Percentiles rank a stretch among this genome's conserved stretches.
These are phyloP conservation scores for Pachymerium ferrugineum DNA, from an alignment of 2,888 invertebrate species.

Conservation along the genomic window DNA sequence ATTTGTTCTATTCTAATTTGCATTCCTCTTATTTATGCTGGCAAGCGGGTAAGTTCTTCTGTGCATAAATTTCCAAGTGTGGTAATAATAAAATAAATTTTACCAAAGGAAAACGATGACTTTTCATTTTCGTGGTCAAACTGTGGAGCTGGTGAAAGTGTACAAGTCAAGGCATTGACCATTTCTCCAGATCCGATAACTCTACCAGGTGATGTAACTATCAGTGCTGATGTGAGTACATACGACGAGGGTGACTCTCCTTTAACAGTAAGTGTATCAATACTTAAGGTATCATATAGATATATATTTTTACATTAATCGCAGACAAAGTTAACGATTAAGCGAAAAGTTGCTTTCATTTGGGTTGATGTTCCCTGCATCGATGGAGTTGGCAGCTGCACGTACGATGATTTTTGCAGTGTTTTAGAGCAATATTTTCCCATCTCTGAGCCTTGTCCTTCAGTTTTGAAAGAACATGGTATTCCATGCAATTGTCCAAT, in stretches of 20 bases:
- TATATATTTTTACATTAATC: neutral
- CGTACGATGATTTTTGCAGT: conserved; percentile 29
- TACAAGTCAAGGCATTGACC: neutral
- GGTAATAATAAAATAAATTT: neutral
- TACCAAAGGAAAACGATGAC: neutral
- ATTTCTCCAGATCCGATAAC: neutral
- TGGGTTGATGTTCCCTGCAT: conserved; percentile 34
- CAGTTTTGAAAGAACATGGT: neutral
- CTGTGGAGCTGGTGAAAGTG: neutral
- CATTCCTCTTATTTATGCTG: too few species aligned
- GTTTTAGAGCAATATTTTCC: conserved; percentile 1
- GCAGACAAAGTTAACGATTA: neutral
- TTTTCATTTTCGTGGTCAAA: neutral
- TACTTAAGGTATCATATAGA: neutral
- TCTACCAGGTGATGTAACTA: neutral
- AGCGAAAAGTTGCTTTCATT: neutral
- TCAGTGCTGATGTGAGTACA: neutral
- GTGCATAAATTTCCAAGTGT: too few species aligned
- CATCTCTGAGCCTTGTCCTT: conserved; percentile 6
- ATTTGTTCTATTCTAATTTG: too few species aligned
- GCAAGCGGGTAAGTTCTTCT: too few species aligned
- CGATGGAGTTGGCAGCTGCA: conserved; percentile 13
- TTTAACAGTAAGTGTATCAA: neutral
- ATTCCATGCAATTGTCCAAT: conserved; percentile 30
- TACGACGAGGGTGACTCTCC: neutral